A percentile compares a stretch with the other conserved stretches of the same genome.
Evolutionary conservation across 2,113 vertebrate species (phyloP).

Genomic region (Syngnathoides biaculeatus): DNA sequence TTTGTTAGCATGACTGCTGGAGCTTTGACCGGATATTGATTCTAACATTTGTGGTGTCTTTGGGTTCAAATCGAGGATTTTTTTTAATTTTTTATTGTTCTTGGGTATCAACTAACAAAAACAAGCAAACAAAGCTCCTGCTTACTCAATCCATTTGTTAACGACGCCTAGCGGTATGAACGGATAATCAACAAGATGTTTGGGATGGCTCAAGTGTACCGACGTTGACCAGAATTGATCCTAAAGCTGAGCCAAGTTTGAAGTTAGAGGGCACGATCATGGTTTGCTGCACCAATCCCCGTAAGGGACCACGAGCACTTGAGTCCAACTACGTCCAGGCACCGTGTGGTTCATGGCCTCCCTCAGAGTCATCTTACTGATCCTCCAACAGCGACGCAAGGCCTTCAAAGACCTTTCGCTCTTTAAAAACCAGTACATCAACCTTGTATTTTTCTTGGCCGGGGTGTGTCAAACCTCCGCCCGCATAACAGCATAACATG

Average conservation of each 20-base stretch:
- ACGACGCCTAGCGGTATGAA: neutral
- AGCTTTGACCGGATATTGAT: neutral
- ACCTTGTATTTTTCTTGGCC: slow-evolving; percentile 65
- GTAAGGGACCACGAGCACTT: neutral
- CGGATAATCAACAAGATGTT: neutral
- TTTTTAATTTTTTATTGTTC: no score
- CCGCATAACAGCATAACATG: slow-evolving; percentile 65
- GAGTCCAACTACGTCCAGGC: neutral
- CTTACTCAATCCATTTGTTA: neutral
- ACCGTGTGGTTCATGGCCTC: neutral
- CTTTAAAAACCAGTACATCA: slow-evolving; percentile 50
- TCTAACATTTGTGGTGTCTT: no score
- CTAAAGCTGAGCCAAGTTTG: neutral
- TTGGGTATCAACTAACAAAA: no score
- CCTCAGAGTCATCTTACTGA: neutral
- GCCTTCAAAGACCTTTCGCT: slow-evolving; percentile 29
- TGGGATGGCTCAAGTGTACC: neutral
- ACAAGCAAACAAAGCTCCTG: neutral
- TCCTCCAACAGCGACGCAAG: neutral
- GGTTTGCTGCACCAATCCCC: neutral
- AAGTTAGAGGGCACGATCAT: neutral
- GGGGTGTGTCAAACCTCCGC: slow-evolving; percentile 45
- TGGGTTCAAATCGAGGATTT: no score
- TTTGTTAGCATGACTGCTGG: neutral
- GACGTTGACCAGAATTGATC: neutral